phyloP scores from a whole-genome alignment of 2,113 vertebrate genomes.

The Chamaea fasciata region DNA sequence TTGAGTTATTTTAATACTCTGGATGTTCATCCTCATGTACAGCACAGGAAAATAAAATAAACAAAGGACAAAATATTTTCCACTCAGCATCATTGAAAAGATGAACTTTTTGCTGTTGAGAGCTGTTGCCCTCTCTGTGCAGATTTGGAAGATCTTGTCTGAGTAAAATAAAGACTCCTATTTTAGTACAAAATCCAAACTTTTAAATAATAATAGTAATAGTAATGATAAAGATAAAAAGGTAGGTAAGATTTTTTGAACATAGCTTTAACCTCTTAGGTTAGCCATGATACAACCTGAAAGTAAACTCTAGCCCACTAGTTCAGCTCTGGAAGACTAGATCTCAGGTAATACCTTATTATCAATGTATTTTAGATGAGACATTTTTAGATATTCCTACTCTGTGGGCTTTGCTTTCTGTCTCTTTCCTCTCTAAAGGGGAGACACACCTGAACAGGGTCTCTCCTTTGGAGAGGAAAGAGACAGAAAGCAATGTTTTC shows the following conservation, averaged over 20 bases:
- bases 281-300: not conserved
- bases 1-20: slow-evolving; percentile 60
- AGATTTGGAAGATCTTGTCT: not conserved
- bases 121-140: not conserved
- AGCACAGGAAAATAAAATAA: slow-evolving; percentile 47
- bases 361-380: not conserved
- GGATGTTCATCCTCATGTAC: slow-evolving; percentile 32
- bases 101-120: not conserved
- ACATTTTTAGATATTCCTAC: not conserved
- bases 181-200: not conserved
- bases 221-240: not conserved
- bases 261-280: not conserved
- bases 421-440: not conserved
- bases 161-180: not conserved
- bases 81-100: not conserved
- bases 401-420: not conserved
- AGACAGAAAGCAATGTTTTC: not conserved
- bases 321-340: not conserved
- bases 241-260: not conserved
- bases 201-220: not conserved
- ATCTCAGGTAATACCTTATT: not conserved
- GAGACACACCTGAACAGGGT: not conserved
- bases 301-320: not conserved
- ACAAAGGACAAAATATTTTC: slow-evolving; percentile 46
- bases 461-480: not conserved